phyloP scores from a whole-genome alignment of 2,888 invertebrate genomes.

The Octodonta nipae region DNA sequence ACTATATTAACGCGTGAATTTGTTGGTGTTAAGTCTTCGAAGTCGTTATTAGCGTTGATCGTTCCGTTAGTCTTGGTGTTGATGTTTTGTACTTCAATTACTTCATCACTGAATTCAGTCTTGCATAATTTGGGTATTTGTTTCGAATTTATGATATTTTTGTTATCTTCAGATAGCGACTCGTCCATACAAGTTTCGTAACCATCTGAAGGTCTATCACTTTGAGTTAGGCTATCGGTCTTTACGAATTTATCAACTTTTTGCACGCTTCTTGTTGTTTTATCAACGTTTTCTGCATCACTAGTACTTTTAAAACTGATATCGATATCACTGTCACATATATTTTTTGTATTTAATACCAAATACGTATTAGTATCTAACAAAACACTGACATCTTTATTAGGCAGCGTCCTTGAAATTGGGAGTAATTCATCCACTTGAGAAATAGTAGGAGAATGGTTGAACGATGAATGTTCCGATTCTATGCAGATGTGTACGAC shows the following conservation, averaged over 20 bases:
- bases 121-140: slow-evolving; percentile 7
- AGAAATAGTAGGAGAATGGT: slow-evolving; percentile 27
- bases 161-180: slow-evolving; percentile 36
- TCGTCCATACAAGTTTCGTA: slow-evolving; percentile 52
- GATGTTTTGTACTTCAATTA: slow-evolving; percentile 13
- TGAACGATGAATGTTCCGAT: slow-evolving; percentile 42
- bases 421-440: slow-evolving; percentile 26
- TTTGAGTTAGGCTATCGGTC: slow-evolving; percentile 20
- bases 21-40: slow-evolving; percentile 25
- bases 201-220: slow-evolving; percentile 31
- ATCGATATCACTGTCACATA: slow-evolving; percentile 24
- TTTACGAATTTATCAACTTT: slow-evolving; percentile 13
- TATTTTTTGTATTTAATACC: slow-evolving; percentile 9
- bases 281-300: slow-evolving; percentile 16
- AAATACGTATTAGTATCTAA: slow-evolving; percentile 16
- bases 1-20: slow-evolving; percentile 23
- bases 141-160: slow-evolving; percentile 6
- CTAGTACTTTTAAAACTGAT: slow-evolving; percentile 27
- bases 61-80: slow-evolving; percentile 10
- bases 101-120: slow-evolving; percentile 6
- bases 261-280: slow-evolving; percentile 4
- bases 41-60: slow-evolving; percentile 10
- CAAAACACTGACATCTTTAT: too few species aligned
- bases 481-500: slow-evolving; percentile 50
- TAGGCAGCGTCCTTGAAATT: slow-evolving; percentile 5